Base-by-base conservation (phyloP, 2,797 vertebrate species). In the Taenioides sp. region DNA sequence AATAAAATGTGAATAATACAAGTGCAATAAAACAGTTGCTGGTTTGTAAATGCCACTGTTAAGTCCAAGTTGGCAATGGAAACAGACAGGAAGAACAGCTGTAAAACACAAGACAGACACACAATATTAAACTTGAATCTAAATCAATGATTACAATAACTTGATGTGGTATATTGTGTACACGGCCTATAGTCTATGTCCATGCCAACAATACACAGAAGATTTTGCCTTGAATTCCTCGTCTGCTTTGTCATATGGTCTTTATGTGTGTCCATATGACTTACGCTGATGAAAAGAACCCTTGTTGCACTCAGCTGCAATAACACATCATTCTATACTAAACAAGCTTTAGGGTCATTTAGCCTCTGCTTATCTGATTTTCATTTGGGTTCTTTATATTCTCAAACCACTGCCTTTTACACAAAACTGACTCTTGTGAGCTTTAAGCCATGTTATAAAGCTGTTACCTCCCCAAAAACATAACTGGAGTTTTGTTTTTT, bases 221-320 rank as follows among this genome's bases (percentile, higher is more conserved):
- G 25, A 28, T 17, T 25, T 3, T 49, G 28, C 47, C 50, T 0
- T 23, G 25, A 66, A 28, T 52, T 31, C 49, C 49, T 66, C 49
- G 12, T 31, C 27, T 52, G 17, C 18, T 20, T 52, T 18, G 65
- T 66, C 65, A 52, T 52, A 54, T 66, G 49, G 17, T 52, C 17
- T 14, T 1, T 28, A 66, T 65, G n/a, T 63, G n/a, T 27, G 25
- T 1, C 25, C n/a, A 43, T 23, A 7, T 2, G 16, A 0, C 18
- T 2, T 9, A 0, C 18, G 23, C 40, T 11, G 12, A 49, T 23
- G 23, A 25, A 47, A 65, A 65, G 22, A 62, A 25, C 37, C 14
- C 22, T 65, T 65, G 63, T 65, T 65, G 57, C 57, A 25, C 7
- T 11, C 63, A 47, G 40, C 22, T 65, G 37, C 63, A 65, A 47